Base-by-base conservation (phyloP, 2,113 vertebrate genomes). In the Nothobranchius kuhntae region DNA sequence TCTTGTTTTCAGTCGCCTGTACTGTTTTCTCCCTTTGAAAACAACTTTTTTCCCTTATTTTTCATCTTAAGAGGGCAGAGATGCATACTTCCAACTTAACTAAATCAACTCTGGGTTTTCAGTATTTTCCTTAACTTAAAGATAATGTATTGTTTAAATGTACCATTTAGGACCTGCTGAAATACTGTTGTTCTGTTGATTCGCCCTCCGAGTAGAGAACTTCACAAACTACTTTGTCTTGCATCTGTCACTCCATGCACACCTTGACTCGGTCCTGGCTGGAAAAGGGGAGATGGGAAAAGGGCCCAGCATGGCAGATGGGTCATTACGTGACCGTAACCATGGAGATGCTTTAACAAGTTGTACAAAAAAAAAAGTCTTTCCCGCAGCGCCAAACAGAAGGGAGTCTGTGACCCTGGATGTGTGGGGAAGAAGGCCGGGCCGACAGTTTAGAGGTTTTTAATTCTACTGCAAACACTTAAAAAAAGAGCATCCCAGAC, bases 121-220 rank as follows among this genome's bases (percentile, higher is more conserved):
- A 78, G 67, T 74, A 48, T 24, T 85, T 83, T 62, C 74, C 68
- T 89, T 88, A 83, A 86, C 77, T 87, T 85, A 85, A 86, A 86
- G 17, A 63, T 73, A 21, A 65, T 86, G 74, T 87, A 82, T 85
- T 82, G 79, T 87, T 89, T 83, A 81, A 86, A 78, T 86, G 75
- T 90, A 85, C 74, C 71, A 80, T 53, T 87, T 90, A 91, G 81
- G 76, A 83, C 82, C 85, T 89, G 85, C 89, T 92, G 89, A 90
- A 82, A 67, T 76, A 81, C 71, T 80, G 80, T 86, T 85, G 76
- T 75, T 69, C 63, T 82, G 75, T 83, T 67, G 26, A 67, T 67
- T 81, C 77, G 58, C 71, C 78, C 87, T 68, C 38, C 78, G 70
- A 85, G 60, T 65, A 77, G 69, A 89, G 77, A 64, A 53, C 63